Conservation (phyloP, 2,888 invertebrate genomes). For the Quadroppia sp. region DNA sequence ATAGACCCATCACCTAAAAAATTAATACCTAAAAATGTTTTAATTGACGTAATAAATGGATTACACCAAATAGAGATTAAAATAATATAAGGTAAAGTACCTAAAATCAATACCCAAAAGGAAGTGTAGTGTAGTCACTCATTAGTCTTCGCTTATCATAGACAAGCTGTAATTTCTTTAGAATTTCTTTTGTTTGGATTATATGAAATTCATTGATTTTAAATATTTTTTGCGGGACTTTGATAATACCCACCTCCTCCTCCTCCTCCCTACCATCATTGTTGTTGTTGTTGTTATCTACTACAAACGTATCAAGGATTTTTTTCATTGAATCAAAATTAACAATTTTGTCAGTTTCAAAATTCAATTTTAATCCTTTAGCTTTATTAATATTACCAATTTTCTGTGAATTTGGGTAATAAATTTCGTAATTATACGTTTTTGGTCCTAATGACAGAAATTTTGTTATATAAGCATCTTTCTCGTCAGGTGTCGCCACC, state of each 20-base stretch:
- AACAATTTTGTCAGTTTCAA: constrained; percentile 42
- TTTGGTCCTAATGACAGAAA: constrained; percentile 52
- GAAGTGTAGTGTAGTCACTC: neutral
- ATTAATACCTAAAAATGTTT: too few species aligned
- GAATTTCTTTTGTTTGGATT: neutral
- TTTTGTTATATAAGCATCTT: constrained; percentile 49
- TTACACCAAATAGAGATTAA: neutral
- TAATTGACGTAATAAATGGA: too few species aligned
- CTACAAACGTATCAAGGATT: constrained; percentile 26
- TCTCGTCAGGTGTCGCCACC: constrained; percentile 47
- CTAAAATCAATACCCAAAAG: neutral
- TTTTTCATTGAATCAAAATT: constrained; percentile 47
- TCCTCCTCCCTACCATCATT: neutral
- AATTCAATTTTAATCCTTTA: constrained; percentile 49
- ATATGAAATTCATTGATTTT: neutral
- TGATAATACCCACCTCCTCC: neutral
- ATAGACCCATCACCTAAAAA: too few species aligned
- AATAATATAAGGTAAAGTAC: neutral
- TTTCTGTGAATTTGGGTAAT: neutral
- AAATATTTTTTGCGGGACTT: neutral
- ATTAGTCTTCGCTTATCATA: neutral
- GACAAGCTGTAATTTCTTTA: neutral
- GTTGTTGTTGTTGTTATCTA: neutral
- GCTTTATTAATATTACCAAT: constrained; percentile 48
- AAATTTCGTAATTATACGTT: constrained; percentile 50